These are phyloP conservation scores for Harpagifer antarcticus DNA, from an alignment of 2,797 vertebrate species.

Conservation along the genomic window DNA sequence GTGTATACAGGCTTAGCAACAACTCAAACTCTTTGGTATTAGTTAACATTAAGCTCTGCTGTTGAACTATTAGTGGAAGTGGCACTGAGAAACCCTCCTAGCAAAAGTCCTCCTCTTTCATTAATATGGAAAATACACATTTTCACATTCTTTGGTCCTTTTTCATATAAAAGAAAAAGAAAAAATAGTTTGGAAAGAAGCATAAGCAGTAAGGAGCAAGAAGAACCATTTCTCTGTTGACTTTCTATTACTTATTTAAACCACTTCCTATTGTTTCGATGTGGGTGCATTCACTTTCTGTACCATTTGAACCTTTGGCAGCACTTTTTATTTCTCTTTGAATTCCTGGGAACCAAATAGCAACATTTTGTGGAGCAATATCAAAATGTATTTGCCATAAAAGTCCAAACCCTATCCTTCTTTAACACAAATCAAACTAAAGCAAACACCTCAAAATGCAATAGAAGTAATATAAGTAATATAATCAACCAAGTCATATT, in stretches of 20 bases:
- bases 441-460: slow-evolving; percentile 46
- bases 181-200: slow-evolving; percentile 41
- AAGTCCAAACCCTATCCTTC: slow-evolving; percentile 43
- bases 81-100: not conserved
- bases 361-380: not conserved
- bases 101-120: slow-evolving; percentile 9
- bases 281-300: slow-evolving; percentile 13
- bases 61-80: not conserved
- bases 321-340: not conserved
- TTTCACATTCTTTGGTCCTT: slow-evolving; percentile 73
- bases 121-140: slow-evolving; percentile 18
- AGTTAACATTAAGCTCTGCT: slow-evolving; percentile 6
- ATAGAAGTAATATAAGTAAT: slow-evolving; percentile 38
- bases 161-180: slow-evolving; percentile 48
- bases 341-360: slow-evolving; percentile 15
- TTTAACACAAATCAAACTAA: slow-evolving; percentile 40
- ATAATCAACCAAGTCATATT: slow-evolving; percentile 22
- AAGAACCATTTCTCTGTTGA: slow-evolving; percentile 5
- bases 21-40: slow-evolving; percentile 15
- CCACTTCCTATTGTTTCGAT: slow-evolving; percentile 15
- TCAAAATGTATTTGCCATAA: slow-evolving; percentile 23
- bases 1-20: not conserved
- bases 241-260: slow-evolving; percentile 12
- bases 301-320: slow-evolving; percentile 1
- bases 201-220: not conserved